Percentiles rank a stretch among this genome's conserved stretches.
These are phyloP conservation scores for Microcebus ravelobensis DNA, from an alignment of 2,113 vertebrate genomes.

Conservation along the genomic window DNA sequence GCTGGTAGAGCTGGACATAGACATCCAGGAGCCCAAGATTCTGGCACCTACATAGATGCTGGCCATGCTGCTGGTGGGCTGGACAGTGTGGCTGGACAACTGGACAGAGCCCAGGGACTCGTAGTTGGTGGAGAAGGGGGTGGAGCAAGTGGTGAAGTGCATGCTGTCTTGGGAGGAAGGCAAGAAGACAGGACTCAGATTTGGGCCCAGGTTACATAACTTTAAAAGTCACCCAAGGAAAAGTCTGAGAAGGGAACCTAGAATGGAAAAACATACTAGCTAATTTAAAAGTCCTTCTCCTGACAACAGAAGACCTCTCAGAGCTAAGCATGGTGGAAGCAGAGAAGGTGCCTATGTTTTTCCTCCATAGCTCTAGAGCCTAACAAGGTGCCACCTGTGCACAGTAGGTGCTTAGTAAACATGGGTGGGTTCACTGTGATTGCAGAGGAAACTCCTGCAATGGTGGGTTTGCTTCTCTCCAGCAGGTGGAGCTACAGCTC, in stretches of 20 bases:
- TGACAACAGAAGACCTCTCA: background rate
- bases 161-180: no score
- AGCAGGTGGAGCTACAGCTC: constrained; percentile 32
- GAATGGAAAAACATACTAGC: background rate
- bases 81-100: no score
- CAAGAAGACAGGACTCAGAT: no score
- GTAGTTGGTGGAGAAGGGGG: no score
- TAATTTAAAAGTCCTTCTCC: background rate
- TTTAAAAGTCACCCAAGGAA: background rate
- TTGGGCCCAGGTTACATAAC: background rate
- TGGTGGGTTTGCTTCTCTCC: background rate
- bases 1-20: no score
- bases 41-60: no score
- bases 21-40: no score
- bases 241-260: background rate
- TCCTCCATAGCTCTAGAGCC: background rate
- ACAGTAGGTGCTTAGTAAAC: background rate
- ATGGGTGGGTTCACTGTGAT: background rate
- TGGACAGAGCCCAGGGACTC: no score
- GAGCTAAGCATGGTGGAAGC: background rate
- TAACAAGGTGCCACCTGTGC: background rate
- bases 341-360: background rate
- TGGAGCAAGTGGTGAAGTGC: no score
- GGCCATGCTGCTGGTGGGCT: no score
- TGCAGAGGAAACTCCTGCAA: background rate